Evolutionary conservation across 2,797 vertebrate genomes (phyloP), one percentile per base, ranked within the genome.

Genomic region (Vireo griseus): DNA sequence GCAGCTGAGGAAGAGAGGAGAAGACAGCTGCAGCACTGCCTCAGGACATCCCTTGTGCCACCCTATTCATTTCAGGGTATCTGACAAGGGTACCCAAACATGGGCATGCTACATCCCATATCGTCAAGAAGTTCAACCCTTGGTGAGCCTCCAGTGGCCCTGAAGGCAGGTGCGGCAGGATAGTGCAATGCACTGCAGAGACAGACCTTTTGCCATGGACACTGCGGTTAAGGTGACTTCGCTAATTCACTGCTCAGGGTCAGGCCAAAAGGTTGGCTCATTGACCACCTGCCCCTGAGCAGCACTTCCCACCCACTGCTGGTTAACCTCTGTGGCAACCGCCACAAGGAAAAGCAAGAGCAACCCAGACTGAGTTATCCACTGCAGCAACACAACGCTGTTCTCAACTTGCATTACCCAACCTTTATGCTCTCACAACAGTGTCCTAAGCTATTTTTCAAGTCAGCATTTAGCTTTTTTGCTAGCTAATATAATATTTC

Each of bases 131-230:
- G 50, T 45, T 72, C 10, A 7, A 11, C 31, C 21, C 55, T 51
- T 0, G 0, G 15, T 0, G 0, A 88, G 28, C 12, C 26, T 48
- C 44, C 62, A 11, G n/a, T 1, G 15, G 45, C 55, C 22, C 37
- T 31, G 21, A 25, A 68, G 1, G 0, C 0, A 0, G 15, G 24
- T 1, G 0, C 31, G 42, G 54, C 24, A 33, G 40, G 50, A 35
- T 40, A 40, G 62, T 0, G 31, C 86, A 67, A 29, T 1, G 28
- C 40, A 11, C 16, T 16, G 31, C 33, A 26, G 24, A 37, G 58
- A 90, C 4, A 4, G 14, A 39, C n/a, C 18, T 13, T 39, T 24
- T 44, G 37, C 50, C 35, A 13, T 0, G 19, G 54, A n/a, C 0
- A 2, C 39, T 66, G 74, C 0, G 0, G 29, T 68, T 37, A 22